These are phyloP conservation scores for Hafferia zeledoni DNA, from an alignment of 2,797 vertebrate species.

Conservation along the genomic window DNA sequence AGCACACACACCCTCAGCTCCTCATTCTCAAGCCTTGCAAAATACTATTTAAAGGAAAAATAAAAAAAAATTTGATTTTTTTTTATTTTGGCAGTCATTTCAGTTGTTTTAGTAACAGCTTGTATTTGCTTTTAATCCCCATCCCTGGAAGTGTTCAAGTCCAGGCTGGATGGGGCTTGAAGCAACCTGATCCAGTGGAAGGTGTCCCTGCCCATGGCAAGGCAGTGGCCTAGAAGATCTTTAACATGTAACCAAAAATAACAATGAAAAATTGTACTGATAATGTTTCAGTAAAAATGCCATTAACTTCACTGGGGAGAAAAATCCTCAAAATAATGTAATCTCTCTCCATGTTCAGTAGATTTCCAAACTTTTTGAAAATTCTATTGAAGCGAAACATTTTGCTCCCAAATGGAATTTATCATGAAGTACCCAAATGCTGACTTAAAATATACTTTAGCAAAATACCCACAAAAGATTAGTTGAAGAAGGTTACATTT, in stretches of 20 bases:
- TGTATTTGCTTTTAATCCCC: background rate
- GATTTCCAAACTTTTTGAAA: background rate
- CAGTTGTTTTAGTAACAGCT: background rate
- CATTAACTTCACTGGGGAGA: background rate
- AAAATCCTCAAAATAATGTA: background rate
- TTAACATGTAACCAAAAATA: background rate
- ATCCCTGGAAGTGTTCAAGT: background rate
- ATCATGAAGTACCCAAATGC: fast-evolving
- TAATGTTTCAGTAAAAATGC: background rate
- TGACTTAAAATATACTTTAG: background rate
- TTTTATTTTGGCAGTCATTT: background rate
- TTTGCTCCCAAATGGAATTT: background rate
- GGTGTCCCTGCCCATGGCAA: background rate
- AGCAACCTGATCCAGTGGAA: background rate
- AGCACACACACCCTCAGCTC: fast-evolving
- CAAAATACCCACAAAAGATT: background rate
- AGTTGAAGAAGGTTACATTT: background rate
- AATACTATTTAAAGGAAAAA: background rate
- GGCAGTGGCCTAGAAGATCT: background rate
- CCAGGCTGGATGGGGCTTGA: background rate
- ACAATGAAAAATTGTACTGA: background rate
- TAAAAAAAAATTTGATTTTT: too few relatives aligned
- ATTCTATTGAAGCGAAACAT: background rate
- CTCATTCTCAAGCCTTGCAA: background rate
- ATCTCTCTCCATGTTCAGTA: background rate